Base-by-base conservation (phyloP, 1,140 invertebrate species). In the Tribolium castaneum region DNA sequence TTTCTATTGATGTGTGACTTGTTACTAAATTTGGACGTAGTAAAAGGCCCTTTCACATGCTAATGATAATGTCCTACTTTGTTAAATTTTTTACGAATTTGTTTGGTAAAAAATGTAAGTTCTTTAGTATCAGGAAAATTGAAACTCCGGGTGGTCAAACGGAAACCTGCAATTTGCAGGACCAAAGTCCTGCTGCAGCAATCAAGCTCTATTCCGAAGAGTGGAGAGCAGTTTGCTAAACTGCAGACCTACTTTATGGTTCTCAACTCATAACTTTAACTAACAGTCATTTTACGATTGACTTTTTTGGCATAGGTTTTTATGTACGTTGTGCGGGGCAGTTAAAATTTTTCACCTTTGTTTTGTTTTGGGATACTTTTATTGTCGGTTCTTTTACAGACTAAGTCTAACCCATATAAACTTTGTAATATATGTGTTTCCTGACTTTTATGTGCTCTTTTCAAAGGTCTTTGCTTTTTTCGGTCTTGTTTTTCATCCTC, bases 361-460 rank as follows among this genome's bases (percentile, higher is more conserved):
- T 83, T 83, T 84, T 82, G 81, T 83, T 83, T 81, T 78, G 74
- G 81, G 79, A 79, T 80, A 78, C 71, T 84, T 83, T 84, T 84
- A 84, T 83, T 82, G 83, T 83, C 82, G 80, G 83, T 83, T 80
- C 82, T 80, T 85, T 85, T 83, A 80, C 81, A 51, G 80, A 82
- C 81, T 80, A 77, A 81, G 79, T 79, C 80, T 79, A 81, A 83
- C 78, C 83, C 80, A 82, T 84, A 84, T 84, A 85, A 85, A 85
- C 84, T 85, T 85, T 84, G 84, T 85, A 84, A 85, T 85, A 85
- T 85, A 85, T 85, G 83, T 85, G 83, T 83, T 84, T 81, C 76
- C 77, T 82, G 84, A 85, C 84, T 81, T 85, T 85, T 84, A 85
- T 75, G 75, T 70, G 75, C 70, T 59, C 70, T 78, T 71, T 70